phyloP scores from a whole-genome alignment of 2,888 invertebrate genomes.

The Ophion obscuratus region DNA sequence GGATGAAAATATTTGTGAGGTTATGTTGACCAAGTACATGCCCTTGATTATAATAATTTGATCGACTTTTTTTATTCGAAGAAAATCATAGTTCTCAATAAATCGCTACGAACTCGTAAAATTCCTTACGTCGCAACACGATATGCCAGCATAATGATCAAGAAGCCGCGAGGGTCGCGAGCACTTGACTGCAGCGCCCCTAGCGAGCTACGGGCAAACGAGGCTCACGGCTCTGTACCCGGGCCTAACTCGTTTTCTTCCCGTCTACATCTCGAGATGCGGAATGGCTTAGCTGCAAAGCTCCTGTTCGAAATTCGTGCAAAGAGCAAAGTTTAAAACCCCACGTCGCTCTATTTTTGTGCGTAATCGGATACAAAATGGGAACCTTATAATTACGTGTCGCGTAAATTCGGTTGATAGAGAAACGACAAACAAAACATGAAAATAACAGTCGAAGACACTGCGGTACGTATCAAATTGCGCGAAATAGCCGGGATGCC shows the following conservation, averaged over 20 bases:
- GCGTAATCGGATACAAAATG: slow-evolving; percentile 43
- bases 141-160: background rate
- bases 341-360: slow-evolving; percentile 26
- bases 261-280: background rate
- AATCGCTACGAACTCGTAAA: background rate
- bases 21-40: too few species aligned
- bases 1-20: too few species aligned
- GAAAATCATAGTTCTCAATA: background rate
- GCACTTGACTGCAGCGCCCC: too few species aligned
- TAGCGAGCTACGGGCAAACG: background rate
- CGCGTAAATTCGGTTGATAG: background rate
- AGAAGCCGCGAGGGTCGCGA: background rate
- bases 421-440: background rate
- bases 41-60: background rate
- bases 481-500: slow-evolving; percentile 35
- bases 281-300: background rate
- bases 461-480: slow-evolving; percentile 36
- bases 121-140: background rate
- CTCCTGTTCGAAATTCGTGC: background rate
- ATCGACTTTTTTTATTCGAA: background rate
- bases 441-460: slow-evolving; percentile 6
- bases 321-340: slow-evolving; percentile 23
- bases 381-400: background rate
- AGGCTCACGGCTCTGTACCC: background rate
- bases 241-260: background rate